These are phyloP conservation scores for Acronicta psi DNA, from an alignment of 2,888 invertebrate species.

Conservation along the genomic window DNA sequence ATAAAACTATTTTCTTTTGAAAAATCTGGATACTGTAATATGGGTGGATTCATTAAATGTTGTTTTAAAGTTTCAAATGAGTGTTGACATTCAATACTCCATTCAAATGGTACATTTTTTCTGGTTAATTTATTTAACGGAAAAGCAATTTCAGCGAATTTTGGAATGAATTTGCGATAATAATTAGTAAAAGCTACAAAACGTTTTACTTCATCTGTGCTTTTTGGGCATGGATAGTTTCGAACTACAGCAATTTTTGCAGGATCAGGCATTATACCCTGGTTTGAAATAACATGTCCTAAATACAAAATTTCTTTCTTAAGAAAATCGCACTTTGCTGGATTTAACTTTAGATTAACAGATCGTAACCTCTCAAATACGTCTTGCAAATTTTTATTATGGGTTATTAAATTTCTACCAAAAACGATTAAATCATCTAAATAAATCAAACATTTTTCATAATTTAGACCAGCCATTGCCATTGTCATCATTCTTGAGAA, in stretches of 20 bases:
- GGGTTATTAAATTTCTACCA: background rate
- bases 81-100: background rate
- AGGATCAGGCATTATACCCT: constrained; percentile 12
- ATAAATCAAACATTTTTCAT: constrained; percentile 12
- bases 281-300: constrained; percentile 14
- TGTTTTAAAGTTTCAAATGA: constrained; percentile 1
- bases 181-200: constrained; percentile 11
- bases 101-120: background rate
- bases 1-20: background rate
- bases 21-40: constrained; percentile 11
- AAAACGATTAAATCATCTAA: constrained; percentile 10
- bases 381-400: constrained; percentile 8
- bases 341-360: constrained; percentile 13
- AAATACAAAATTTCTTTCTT: constrained; percentile 14
- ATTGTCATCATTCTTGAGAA: constrained; percentile 4
- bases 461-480: background rate
- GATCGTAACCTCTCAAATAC: constrained; percentile 9
- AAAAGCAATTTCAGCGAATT: constrained; percentile 1
- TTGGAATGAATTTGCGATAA: constrained; percentile 11
- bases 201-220: constrained; percentile 8
- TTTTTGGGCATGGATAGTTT: constrained; percentile 12
- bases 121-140: background rate
- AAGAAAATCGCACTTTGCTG: constrained; percentile 17
- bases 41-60: background rate
- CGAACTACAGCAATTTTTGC: constrained; percentile 7